Percentiles rank a stretch among this genome's conserved stretches.
Evolutionary conservation across 1,140 invertebrate species (phyloP).

Genomic region (Cydia amplana): DNA sequence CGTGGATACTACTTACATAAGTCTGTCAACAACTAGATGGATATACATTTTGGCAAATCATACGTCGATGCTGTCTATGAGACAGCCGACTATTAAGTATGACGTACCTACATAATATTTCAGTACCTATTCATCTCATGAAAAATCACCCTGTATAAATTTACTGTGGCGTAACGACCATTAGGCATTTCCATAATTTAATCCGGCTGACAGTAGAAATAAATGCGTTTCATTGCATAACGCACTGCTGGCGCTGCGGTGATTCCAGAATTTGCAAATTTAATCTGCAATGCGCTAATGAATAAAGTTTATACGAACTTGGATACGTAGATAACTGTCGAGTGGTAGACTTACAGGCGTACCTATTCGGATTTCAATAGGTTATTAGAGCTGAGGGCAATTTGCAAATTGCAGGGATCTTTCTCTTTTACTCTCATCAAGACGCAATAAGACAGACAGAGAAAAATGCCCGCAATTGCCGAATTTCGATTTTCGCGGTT

Average conservation of each 20-base stretch:
- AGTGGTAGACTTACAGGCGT: not conserved
- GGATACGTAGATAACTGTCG: not conserved
- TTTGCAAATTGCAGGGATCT: no score
- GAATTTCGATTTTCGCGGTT: no score
- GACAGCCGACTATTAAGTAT: no score
- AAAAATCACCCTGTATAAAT: not conserved
- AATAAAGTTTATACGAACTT: slow-evolving; percentile 8
- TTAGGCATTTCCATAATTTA: slow-evolving; percentile 17
- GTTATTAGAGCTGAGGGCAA: no score
- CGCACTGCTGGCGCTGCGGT: slow-evolving; percentile 19
- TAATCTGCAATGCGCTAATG: slow-evolving; percentile 11
- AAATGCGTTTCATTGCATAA: slow-evolving; percentile 16
- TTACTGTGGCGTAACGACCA: not conserved
- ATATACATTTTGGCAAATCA: no score
- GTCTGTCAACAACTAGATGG: no score
- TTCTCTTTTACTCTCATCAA: no score
- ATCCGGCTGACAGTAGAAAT: slow-evolving; percentile 4
- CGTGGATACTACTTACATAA: no score
- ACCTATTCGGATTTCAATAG: no score
- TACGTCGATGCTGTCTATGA: no score
- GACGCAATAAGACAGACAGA: no score
- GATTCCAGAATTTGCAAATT: not conserved
- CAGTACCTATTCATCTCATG: not conserved
- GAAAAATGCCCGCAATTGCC: no score
- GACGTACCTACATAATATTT: not conserved